phyloP scores from a whole-genome alignment of 2,113 vertebrate species.

The Anarrhichthys ocellatus region DNA sequence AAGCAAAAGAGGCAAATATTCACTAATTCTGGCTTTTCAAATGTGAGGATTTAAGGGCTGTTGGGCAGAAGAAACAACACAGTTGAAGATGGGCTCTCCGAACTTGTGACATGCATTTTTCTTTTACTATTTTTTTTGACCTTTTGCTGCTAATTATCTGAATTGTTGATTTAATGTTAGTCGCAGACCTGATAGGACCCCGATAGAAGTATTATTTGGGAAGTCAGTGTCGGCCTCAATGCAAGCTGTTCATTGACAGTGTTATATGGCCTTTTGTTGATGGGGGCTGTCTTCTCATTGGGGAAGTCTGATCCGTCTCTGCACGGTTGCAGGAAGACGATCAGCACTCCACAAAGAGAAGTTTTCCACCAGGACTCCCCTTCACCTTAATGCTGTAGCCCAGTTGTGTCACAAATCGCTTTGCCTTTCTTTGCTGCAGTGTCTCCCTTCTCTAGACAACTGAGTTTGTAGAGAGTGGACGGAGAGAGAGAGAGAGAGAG shows the following conservation, averaged over 20 bases:
- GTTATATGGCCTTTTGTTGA: slow-evolving; percentile 14
- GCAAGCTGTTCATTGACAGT: neutral
- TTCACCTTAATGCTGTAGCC: slow-evolving; percentile 11
- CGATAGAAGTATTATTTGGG: neutral
- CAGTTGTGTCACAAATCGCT: slow-evolving; percentile 7
- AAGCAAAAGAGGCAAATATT: neutral
- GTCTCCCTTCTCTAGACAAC: slow-evolving; percentile 5
- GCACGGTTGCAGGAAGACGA: slow-evolving; percentile 1
- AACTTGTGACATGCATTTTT: neutral
- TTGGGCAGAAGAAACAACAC: no score
- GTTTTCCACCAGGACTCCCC: slow-evolving; percentile 27
- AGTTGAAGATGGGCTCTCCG: no score
- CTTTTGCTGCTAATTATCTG: neutral
- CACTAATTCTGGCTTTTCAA: neutral
- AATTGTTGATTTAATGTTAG: neutral
- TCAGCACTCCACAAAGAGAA: slow-evolving; percentile 21
- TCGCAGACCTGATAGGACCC: neutral
- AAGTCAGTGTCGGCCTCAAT: neutral
- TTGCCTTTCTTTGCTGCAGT: neutral
- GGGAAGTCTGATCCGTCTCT: slow-evolving; percentile 52
- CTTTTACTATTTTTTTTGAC: neutral
- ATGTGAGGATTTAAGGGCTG: neutral
- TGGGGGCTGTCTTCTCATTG: slow-evolving; percentile 36
- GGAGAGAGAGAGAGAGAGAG: neutral
- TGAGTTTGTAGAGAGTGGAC: slow-evolving; percentile 26